Conservation (phyloP, 2,888 invertebrate genomes). For the Chloromyia formosa region DNA sequence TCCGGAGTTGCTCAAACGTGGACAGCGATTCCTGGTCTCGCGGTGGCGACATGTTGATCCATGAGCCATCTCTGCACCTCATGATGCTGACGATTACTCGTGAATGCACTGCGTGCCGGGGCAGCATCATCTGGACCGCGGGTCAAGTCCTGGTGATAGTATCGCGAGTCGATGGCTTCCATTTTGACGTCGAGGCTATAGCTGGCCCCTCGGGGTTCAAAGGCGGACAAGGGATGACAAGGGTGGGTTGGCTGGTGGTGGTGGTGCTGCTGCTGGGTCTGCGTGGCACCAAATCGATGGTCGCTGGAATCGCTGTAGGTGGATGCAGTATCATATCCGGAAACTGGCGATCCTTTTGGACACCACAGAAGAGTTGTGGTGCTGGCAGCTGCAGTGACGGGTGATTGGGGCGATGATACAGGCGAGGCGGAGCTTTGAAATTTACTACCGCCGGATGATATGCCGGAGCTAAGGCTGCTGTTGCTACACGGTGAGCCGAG, state of each 20-base stretch:
- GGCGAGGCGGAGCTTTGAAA: slow-evolving; percentile 54
- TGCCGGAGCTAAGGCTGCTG: neutral
- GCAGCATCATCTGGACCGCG: slow-evolving; percentile 61
- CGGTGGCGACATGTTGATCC: slow-evolving; percentile 65
- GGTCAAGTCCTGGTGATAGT: slow-evolving; percentile 65
- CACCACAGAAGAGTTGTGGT: slow-evolving; percentile 62
- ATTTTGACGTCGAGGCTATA: slow-evolving; percentile 68
- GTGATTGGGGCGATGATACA: slow-evolving; percentile 16
- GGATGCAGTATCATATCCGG: slow-evolving; percentile 64
- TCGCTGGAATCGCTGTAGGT: slow-evolving; percentile 60
- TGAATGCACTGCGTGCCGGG: slow-evolving; percentile 57
- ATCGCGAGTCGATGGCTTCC: slow-evolving; percentile 66
- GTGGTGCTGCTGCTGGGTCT: slow-evolving; percentile 26
- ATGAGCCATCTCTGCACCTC: slow-evolving; percentile 68
- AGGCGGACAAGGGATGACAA: neutral
- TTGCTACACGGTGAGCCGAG: slow-evolving; percentile 47
- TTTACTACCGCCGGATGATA: slow-evolving; percentile 49
- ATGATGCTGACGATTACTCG: slow-evolving; percentile 56
- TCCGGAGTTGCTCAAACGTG: slow-evolving; percentile 49
- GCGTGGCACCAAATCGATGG: slow-evolving; percentile 38
- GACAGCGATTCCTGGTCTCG: slow-evolving; percentile 52
- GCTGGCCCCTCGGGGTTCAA: neutral
- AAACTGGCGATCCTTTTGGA: slow-evolving; percentile 63
- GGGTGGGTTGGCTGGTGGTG: neutral
- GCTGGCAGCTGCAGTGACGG: slow-evolving; percentile 51